A percentile compares a stretch with the other conserved stretches of the same genome.
Evolutionary conservation across 2,888 invertebrate species (phyloP).

Genomic region (Ectemnius continuus): DNA sequence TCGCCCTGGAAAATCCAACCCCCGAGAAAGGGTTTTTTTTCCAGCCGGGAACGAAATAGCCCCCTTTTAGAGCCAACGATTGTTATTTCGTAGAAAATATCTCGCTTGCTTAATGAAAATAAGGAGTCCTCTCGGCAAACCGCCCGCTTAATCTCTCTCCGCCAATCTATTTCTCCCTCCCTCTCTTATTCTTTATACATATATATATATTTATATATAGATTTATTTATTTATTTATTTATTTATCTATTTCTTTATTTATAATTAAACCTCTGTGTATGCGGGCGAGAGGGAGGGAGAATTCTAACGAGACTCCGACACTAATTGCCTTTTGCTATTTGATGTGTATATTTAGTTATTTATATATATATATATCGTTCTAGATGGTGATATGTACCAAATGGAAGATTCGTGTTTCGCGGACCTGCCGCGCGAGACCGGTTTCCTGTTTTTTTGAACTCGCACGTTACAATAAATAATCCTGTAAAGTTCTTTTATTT

Average conservation of each 20-base stretch:
- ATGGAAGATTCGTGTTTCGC: constrained; percentile 76
- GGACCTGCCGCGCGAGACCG: too few species aligned
- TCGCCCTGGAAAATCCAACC: neutral
- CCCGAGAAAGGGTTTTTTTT: too few species aligned
- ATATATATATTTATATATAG: constrained; percentile 5
- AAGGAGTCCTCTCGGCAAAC: neutral
- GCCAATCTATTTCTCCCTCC: neutral
- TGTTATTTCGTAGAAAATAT: constrained; percentile 19
- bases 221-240: neutral
- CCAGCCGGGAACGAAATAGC: too few species aligned
- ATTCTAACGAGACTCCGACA: constrained; percentile 11
- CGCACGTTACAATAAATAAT: too few species aligned
- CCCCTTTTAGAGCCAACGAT: neutral
- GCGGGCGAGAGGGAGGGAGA: neutral
- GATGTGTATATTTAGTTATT: constrained; percentile 57
- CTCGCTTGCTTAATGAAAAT: constrained; percentile 13
- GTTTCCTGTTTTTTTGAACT: too few species aligned
- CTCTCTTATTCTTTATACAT: neutral
- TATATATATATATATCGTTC: constrained; percentile 30
- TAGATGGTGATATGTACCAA: constrained; percentile 76
- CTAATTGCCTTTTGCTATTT: constrained; percentile 16
- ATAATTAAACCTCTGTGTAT: constrained; percentile 25
- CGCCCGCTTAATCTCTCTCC: neutral
- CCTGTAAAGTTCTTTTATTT: too few species aligned
- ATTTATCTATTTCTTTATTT: neutral